Evolutionary conservation across 1,140 invertebrate genomes (phyloP).

Genomic region (Alviniconcha marisindica): DNA sequence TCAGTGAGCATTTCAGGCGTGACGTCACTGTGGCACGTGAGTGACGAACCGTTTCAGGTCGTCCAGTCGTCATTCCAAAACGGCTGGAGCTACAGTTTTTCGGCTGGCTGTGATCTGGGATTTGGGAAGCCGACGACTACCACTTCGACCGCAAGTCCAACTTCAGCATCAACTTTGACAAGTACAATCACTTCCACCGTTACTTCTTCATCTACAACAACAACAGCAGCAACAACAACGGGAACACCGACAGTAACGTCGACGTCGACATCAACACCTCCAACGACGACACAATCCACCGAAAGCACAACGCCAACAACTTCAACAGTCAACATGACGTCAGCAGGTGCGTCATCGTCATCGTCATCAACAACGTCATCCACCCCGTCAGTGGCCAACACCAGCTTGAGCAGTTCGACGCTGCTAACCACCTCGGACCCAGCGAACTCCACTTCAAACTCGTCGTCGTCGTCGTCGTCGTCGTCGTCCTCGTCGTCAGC

Average conservation of each 20-base stretch:
- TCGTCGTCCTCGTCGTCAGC: background rate
- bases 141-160: background rate
- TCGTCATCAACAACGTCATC: background rate
- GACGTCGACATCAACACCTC: background rate
- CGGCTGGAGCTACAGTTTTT: slow-evolving; percentile 5
- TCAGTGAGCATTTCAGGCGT: background rate
- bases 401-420: background rate
- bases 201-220: background rate
- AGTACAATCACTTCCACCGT: background rate
- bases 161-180: background rate
- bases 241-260: background rate
- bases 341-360: background rate
- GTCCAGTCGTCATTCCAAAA: background rate
- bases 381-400: background rate
- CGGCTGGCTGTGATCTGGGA: slow-evolving; percentile 1
- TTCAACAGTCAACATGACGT: background rate
- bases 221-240: background rate
- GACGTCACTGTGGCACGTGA: slow-evolving; percentile 25
- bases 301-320: background rate
- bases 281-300: background rate
- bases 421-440: too few relatives aligned
- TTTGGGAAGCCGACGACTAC: background rate
- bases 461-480: background rate
- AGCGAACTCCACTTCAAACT: background rate
- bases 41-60: slow-evolving; percentile 11